Conservation (phyloP, 2,113 vertebrate genomes). For the Pollimyrus isidori region DNA sequence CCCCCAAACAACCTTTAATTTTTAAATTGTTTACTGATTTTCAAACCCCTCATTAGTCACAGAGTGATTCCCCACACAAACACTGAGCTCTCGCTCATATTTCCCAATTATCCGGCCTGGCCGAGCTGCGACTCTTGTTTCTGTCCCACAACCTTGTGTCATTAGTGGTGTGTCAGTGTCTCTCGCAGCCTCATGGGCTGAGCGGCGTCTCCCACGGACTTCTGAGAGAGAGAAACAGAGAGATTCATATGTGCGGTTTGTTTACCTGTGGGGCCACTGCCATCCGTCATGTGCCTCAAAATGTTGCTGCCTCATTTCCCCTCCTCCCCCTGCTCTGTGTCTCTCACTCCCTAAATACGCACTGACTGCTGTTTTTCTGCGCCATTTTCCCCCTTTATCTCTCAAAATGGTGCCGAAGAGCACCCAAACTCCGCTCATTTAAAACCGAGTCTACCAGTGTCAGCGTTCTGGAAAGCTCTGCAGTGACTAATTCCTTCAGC, state of each 20-base stretch:
- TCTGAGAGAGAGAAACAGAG: not conserved
- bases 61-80: slow-evolving; percentile 57
- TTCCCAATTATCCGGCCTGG: slow-evolving; percentile 63
- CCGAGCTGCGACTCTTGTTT: slow-evolving; percentile 49
- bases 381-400: not conserved
- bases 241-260: not conserved
- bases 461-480: not conserved
- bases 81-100: slow-evolving; percentile 51
- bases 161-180: slow-evolving; percentile 32
- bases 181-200: slow-evolving; percentile 20
- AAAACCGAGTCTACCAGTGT: not conserved
- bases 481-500: not conserved
- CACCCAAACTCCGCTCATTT: not conserved
- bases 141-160: slow-evolving; percentile 40
- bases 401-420: not conserved
- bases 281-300: not conserved
- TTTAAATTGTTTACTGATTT: slow-evolving; percentile 48
- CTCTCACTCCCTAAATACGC: not conserved
- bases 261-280: slow-evolving; percentile 5
- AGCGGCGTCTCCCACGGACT: not conserved
- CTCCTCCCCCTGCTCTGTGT: not conserved
- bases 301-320: not conserved
- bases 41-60: slow-evolving; percentile 53
- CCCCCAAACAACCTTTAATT: slow-evolving; percentile 22
- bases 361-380: not conserved